A percentile compares a stretch with the other conserved stretches of the same genome.
phyloP scores from a whole-genome alignment of 2,888 invertebrate species.

The Stenodera caucasica region DNA sequence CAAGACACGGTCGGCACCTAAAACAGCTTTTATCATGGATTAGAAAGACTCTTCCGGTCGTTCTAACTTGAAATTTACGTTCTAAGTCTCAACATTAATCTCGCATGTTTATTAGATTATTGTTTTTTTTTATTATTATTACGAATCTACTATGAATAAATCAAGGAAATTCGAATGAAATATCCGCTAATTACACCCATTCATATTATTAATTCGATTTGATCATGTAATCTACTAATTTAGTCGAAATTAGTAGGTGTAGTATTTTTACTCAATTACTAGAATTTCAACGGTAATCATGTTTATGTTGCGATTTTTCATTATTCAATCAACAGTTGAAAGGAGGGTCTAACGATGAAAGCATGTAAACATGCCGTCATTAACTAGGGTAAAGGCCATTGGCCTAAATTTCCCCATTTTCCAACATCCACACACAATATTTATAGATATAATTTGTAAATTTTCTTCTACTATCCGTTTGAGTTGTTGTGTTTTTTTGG shows the following conservation, averaged over 20 bases:
- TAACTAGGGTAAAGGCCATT: conserved; percentile 1
- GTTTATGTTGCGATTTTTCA: conserved; percentile 11
- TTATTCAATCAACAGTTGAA: conserved; percentile 15
- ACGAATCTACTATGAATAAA: too few relatives aligned
- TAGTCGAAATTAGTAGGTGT: background rate
- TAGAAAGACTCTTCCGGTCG: conserved; percentile 29
- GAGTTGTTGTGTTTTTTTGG: too few relatives aligned
- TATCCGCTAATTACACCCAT: background rate
- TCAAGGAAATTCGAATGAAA: background rate
- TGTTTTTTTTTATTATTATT: background rate
- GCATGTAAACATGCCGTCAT: background rate
- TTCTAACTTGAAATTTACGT: conserved; percentile 11
- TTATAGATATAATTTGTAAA: too few relatives aligned
- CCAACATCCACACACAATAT: too few relatives aligned
- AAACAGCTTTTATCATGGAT: conserved; percentile 43
- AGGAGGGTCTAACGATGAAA: conserved; percentile 14
- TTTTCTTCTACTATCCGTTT: too few relatives aligned
- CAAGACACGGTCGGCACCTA: conserved; percentile 41
- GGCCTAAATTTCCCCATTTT: background rate
- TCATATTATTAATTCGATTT: background rate
- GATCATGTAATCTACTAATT: conserved; percentile 5
- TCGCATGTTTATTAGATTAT: conserved; percentile 20
- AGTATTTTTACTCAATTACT: background rate
- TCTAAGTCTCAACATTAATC: conserved; percentile 13
- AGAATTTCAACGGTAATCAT: conserved; percentile 1